Conservation (phyloP, 2,797 vertebrate species). For the Pangasius sanitwongsei region DNA sequence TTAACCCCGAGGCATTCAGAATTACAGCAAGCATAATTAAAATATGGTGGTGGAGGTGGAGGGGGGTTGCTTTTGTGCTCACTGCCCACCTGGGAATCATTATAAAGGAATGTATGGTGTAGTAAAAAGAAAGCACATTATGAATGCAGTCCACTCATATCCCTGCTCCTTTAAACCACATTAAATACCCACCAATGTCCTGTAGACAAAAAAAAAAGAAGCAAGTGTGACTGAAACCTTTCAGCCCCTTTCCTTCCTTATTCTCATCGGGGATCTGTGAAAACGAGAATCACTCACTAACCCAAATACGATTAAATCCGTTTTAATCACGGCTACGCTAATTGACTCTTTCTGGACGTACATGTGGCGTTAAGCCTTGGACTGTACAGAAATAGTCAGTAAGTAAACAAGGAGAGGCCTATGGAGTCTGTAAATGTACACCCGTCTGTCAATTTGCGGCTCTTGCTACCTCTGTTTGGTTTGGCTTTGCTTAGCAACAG, state of each 20-base stretch:
- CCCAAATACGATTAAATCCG: slow-evolving; percentile 38
- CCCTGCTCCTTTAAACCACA: slow-evolving; percentile 15
- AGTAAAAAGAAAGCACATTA: slow-evolving; percentile 38
- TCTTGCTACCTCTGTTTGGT: slow-evolving; percentile 60
- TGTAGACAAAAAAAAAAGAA: background rate
- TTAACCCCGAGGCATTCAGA: slow-evolving; percentile 33
- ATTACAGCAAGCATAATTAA: slow-evolving; percentile 38
- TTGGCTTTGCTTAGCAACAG: slow-evolving; percentile 62
- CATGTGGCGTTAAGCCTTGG: slow-evolving; percentile 36
- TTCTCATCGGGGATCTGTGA: slow-evolving; percentile 20
- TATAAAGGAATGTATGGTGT: slow-evolving; percentile 36
- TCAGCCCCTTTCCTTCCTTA: slow-evolving; percentile 9
- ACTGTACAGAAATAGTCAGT: slow-evolving; percentile 56
- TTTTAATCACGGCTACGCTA: slow-evolving; percentile 25
- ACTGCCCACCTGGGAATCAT: slow-evolving; percentile 36
- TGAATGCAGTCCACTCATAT: slow-evolving; percentile 35
- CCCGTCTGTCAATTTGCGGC: slow-evolving; percentile 38
- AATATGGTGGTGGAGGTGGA: slow-evolving; percentile 31
- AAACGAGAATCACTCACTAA: slow-evolving; percentile 12
- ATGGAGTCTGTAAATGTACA: slow-evolving; percentile 52
- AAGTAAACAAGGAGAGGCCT: slow-evolving; percentile 49
- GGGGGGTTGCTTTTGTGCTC: background rate
- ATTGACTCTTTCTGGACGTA: slow-evolving; percentile 34
- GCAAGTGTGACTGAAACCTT: slow-evolving; percentile 27
- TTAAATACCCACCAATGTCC: slow-evolving; percentile 25